phyloP scores from a whole-genome alignment of 2,888 invertebrate genomes.

The Microctonus hyperodae region DNA sequence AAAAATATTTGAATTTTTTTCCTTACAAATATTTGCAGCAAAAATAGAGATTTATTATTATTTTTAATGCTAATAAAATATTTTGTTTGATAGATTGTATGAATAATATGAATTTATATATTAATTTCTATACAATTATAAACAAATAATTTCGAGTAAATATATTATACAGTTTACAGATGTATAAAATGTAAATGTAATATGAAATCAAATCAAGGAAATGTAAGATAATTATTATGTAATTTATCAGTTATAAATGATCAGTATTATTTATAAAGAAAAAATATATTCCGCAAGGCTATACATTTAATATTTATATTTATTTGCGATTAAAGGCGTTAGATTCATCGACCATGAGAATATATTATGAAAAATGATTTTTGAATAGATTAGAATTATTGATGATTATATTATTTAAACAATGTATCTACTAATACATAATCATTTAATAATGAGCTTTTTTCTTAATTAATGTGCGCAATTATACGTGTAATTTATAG shows the following conservation, averaged over 20 bases:
- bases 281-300: conserved; percentile 50
- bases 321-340: conserved; percentile 41
- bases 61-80: no score
- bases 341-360: neutral
- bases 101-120: no score
- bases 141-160: conserved; percentile 24
- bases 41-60: no score
- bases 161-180: conserved; percentile 43
- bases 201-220: conserved; percentile 16
- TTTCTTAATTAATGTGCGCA: no score
- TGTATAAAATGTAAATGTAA: conserved; percentile 39
- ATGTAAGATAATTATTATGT: conserved; percentile 36
- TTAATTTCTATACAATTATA: neutral
- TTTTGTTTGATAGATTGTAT: no score
- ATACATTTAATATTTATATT: conserved; percentile 45
- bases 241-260: conserved; percentile 41
- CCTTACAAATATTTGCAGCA: no score
- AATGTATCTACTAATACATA: neutral
- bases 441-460: no score
- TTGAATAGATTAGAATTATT: neutral
- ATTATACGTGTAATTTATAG: no score
- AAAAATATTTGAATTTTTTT: no score
- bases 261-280: conserved; percentile 47
- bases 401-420: neutral
- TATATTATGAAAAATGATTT: neutral